These are phyloP conservation scores for Martes martes DNA, from an alignment of 2,113 vertebrate species.

Conservation along the genomic window DNA sequence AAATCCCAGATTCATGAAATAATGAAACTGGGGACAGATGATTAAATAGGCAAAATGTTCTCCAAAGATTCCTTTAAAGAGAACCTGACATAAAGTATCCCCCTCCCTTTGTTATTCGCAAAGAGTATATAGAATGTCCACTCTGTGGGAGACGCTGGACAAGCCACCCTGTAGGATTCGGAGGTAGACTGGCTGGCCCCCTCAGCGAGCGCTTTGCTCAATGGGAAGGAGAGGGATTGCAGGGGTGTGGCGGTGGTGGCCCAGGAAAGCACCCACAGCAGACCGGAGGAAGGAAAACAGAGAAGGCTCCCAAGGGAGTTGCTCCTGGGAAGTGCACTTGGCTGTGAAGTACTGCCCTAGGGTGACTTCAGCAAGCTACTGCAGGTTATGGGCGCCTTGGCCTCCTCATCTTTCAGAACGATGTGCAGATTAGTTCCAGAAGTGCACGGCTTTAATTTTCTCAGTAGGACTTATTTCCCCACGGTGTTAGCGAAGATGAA, in stretches of 20 bases:
- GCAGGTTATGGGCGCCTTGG: background rate
- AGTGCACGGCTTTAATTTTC: background rate
- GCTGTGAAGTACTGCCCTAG: background rate
- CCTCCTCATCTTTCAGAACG: background rate
- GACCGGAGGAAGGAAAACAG: background rate
- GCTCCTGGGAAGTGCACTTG: background rate
- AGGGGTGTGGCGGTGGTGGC: background rate
- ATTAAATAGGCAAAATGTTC: background rate
- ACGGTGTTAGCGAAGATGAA: background rate
- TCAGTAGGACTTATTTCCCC: background rate
- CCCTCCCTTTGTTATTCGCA: background rate
- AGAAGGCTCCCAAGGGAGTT: background rate
- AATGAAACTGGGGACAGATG: background rate
- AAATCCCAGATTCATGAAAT: slow-evolving; percentile 8
- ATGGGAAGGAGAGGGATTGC: background rate
- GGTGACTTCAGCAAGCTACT: background rate
- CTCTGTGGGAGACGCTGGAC: background rate
- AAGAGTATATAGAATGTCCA: background rate
- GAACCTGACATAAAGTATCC: background rate
- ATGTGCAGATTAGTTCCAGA: background rate
- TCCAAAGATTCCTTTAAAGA: background rate
- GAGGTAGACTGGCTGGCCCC: background rate
- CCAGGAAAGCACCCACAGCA: background rate
- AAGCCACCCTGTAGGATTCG: background rate
- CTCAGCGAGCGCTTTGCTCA: background rate